Evolutionary conservation across 2,888 invertebrate genomes (phyloP).

Genomic region (Rhopalosiphum nymphaeae): DNA sequence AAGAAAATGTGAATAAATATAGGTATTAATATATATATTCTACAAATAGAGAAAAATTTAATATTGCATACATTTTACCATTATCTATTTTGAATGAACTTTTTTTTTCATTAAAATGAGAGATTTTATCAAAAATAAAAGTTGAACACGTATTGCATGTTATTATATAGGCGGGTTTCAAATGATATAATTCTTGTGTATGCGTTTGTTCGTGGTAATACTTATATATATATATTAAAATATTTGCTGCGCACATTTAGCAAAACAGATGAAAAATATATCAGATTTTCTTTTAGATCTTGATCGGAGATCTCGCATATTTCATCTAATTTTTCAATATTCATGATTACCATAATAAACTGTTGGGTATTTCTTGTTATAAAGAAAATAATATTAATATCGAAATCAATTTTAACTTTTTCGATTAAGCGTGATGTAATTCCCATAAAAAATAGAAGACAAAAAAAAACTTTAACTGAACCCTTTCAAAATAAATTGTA

Average conservation of each 20-base stretch:
- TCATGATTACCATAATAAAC: not conserved
- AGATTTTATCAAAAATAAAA: not conserved
- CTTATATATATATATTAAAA: not conserved
- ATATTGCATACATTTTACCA: not conserved
- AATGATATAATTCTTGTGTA: not conserved
- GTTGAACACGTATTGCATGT: not conserved
- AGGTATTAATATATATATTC: not conserved
- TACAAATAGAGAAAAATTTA: not conserved
- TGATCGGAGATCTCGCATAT: not conserved
- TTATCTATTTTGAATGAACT: not conserved
- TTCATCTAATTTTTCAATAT: not conserved
- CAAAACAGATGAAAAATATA: not conserved
- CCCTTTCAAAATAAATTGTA: not conserved
- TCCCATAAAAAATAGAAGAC: not conserved
- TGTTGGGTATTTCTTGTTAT: not conserved
- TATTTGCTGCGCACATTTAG: not conserved
- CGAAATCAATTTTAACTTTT: constrained; percentile 35
- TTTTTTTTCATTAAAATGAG: not conserved
- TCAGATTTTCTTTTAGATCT: not conserved
- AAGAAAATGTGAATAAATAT: not conserved
- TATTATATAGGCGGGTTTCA: not conserved
- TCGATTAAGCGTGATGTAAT: not conserved
- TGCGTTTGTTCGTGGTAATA: not conserved
- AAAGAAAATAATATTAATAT: not conserved
- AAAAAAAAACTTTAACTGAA: constrained; percentile 21